Evolutionary conservation across 2,888 invertebrate species (phyloP).

Genomic region (Neuroscelio doddi): DNA sequence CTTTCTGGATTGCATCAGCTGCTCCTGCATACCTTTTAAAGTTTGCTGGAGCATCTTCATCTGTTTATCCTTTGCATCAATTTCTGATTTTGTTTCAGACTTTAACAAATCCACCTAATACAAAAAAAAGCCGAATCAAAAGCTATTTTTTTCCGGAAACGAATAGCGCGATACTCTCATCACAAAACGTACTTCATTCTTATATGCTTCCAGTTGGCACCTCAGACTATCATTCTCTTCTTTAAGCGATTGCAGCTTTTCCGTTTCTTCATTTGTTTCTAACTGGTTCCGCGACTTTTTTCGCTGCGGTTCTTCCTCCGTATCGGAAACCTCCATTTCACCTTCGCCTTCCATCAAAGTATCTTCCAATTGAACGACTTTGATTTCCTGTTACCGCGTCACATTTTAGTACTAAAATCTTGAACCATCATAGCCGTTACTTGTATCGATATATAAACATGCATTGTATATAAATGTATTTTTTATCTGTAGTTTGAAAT

Average conservation of each 20-base stretch:
- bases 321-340: constrained; percentile 91
- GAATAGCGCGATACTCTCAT: too few species aligned
- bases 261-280: constrained; percentile 60
- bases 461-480: constrained; percentile 40
- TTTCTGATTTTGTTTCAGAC: constrained; percentile 83
- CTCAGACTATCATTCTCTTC: constrained; percentile 93
- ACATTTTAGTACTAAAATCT: constrained; percentile 19
- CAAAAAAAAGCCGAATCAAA: not conserved
- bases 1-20: constrained; percentile 75
- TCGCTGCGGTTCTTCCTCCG: constrained; percentile 76
- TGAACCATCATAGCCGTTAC: constrained; percentile 13
- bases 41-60: constrained; percentile 82
- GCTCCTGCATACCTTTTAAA: constrained; percentile 77
- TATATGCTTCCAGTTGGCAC: constrained; percentile 94
- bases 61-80: constrained; percentile 90
- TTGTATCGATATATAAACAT: constrained; percentile 36
- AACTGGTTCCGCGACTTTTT: constrained; percentile 61
- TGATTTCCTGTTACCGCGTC: constrained; percentile 76
- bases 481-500: constrained; percentile 25
- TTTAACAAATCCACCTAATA: constrained; percentile 85
- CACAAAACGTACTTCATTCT: constrained; percentile 79
- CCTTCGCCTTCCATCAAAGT: constrained; percentile 81
- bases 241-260: constrained; percentile 72
- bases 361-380: constrained; percentile 79
- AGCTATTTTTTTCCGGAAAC: constrained; percentile 3